Evolutionary conservation across 2,113 vertebrate genomes (phyloP).

Genomic region (human (Homo sapiens)): GRCh38 chr2:205757001-205757500

Average conservation of each 20-base stretch:
- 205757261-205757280: neutral
- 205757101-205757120: neutral
- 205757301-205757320: neutral
- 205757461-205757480: neutral
- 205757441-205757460: neutral
- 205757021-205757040: neutral
- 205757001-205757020: neutral
- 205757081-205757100: neutral
- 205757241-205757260: neutral
- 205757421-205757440: neutral
- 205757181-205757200: neutral
- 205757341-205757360: neutral
- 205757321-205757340: neutral
- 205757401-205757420: neutral
- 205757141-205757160: neutral
- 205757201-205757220: neutral
- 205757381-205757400: neutral
- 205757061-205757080: neutral
- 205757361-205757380: neutral
- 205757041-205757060: neutral
- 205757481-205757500: neutral
- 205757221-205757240: neutral
- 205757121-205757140: neutral
- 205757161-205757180: neutral
- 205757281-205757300: neutral